Evolutionary conservation across 1,140 invertebrate genomes (phyloP).

Genomic region (Cydia amplana): DNA sequence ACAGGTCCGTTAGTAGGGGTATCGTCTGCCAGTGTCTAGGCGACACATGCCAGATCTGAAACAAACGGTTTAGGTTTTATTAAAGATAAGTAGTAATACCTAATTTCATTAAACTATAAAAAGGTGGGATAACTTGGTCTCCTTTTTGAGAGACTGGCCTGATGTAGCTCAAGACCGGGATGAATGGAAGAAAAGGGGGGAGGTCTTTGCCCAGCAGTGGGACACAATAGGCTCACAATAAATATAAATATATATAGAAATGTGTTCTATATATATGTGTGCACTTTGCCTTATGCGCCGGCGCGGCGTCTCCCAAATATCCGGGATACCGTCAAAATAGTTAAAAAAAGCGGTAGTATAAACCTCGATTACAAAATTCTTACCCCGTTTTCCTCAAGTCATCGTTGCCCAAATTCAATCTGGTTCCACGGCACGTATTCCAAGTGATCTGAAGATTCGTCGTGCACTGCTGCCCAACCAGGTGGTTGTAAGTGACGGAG

Average conservation of each 20-base stretch:
- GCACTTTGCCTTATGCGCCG: too few species aligned
- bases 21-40: conserved; percentile 45
- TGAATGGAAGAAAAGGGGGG: too few species aligned
- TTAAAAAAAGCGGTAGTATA: neutral
- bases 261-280: too few species aligned
- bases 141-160: too few species aligned
- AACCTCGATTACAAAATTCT: neutral
- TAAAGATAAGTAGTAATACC: neutral
- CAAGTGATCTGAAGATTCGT: conserved; percentile 26
- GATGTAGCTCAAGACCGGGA: too few species aligned
- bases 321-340: neutral
- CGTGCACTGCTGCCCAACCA: conserved; percentile 27
- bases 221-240: too few species aligned
- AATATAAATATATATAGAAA: too few species aligned
- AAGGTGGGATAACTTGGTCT: too few species aligned
- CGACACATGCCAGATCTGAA: conserved; percentile 48
- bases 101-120: too few species aligned
- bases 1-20: conserved; percentile 40
- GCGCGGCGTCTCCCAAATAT: too few species aligned
- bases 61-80: conserved; percentile 32
- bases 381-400: conserved; percentile 36
- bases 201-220: too few species aligned
- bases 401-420: conserved; percentile 31
- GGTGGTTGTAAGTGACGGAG: conserved; percentile 35
- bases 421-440: conserved; percentile 32